Percentiles rank a stretch among this genome's conserved stretches.
Evolutionary conservation across 1,140 invertebrate species (phyloP).

Genomic region (Brachionus paranguensis): DNA sequence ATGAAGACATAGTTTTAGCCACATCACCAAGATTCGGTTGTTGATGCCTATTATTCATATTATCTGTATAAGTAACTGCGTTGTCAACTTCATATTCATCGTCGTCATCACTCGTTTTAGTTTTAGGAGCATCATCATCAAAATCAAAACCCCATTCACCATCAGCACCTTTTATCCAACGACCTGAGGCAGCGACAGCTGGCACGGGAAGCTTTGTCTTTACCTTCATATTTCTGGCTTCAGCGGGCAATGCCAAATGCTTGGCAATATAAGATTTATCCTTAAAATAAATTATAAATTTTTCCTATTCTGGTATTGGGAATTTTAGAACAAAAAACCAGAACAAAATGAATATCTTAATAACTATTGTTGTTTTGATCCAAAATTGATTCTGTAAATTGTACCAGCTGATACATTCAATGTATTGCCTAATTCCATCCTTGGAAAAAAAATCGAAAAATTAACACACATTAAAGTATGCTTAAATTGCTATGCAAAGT

Average conservation of each 20-base stretch:
- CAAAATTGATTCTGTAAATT: no score
- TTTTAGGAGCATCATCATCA: background rate
- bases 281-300: background rate
- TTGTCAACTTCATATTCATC: background rate
- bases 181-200: background rate
- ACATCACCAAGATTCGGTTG: constrained; percentile 3
- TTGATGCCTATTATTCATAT: background rate
- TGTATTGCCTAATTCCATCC: no score
- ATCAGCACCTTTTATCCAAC: constrained; percentile 35
- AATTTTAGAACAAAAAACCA: background rate
- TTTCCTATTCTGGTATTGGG: background rate
- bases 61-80: background rate
- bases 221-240: constrained; percentile 21
- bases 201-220: background rate
- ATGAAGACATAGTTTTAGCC: background rate
- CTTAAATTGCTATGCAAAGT: no score
- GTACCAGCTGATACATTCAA: no score
- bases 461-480: no score
- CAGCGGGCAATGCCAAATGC: background rate
- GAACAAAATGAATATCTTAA: background rate
- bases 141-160: constrained; percentile 39
- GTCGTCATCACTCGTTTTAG: background rate
- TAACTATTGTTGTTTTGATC: no score
- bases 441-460: no score
- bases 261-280: constrained; percentile 41